Evolutionary conservation across 2,113 vertebrate genomes (phyloP), one percentile per base, ranked within the genome.

Genomic region (Peromyscus californicus): DNA sequence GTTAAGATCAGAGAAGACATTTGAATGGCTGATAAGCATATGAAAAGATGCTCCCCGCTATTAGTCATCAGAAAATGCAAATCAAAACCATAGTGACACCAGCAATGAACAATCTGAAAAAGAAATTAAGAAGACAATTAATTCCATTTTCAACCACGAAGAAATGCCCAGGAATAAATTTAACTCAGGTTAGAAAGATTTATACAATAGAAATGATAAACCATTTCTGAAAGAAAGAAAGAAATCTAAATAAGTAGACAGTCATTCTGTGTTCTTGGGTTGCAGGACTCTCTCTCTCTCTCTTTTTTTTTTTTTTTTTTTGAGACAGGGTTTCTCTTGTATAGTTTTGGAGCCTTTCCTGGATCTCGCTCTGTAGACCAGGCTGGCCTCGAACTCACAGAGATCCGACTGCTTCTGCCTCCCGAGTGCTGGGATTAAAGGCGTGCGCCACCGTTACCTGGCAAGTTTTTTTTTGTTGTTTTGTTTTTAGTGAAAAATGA

Each of bases 121-220:
- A 70, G 87, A 92, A 94, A 89, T 91, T 93, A 75, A 94, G 79
- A 92, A 96, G 93, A 90, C 61, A 94, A 72, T 94, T 97, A 94
- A 72, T 94, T 97, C 36, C 26, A 86, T 86, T 90, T 94, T 89
- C 16, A 95, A 42, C 72, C 94, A 84, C 67, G 89, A 96, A 95
- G 61, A 97, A 91, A 70, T 97, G 75, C 39, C 24, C 88, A 91
- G 67, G 59, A 93, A 94, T 93, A 97, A 97, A 86, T 82, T 91
- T 96, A 95, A 91, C 48, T 33, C 91, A 90, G 39, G 29, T 70
- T 19, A 26, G 78, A 48, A 91, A 95, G 10, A 95, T 45, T 84
- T 95, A 31, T 67, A n/a, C 10, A 65, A 26, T 91, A 86, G 89
- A 92, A 79, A 74, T 59, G 59, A 78, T 24, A 87, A 69, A 69